A percentile compares a stretch with the other conserved stretches of the same genome.
Conservation (phyloP, 1,140 invertebrate species). For the Sinonovacula constricta region DNA sequence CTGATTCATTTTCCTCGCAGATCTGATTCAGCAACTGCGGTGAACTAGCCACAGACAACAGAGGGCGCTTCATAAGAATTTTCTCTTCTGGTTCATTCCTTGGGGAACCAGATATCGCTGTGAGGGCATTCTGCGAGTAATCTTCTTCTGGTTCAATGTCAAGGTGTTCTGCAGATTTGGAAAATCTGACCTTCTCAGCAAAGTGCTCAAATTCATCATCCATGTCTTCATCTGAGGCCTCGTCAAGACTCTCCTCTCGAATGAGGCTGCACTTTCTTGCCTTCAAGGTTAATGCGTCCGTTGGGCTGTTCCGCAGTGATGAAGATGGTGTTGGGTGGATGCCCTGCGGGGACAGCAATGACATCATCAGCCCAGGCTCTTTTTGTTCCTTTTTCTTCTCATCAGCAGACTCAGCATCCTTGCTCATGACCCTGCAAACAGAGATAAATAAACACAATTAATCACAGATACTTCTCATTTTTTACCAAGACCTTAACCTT, state of each 20-base stretch:
- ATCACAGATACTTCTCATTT: too few species aligned
- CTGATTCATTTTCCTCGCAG: slow-evolving; percentile 83
- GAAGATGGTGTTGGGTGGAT: slow-evolving; percentile 73
- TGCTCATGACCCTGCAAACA: slow-evolving; percentile 50
- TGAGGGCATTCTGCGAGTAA: slow-evolving; percentile 54
- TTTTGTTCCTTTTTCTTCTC: slow-evolving; percentile 23
- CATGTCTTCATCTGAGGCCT: slow-evolving; percentile 62
- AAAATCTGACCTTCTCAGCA: slow-evolving; percentile 55
- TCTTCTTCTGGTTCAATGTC: slow-evolving; percentile 48
- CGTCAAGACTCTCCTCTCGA: slow-evolving; percentile 71
- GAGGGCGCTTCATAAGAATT: slow-evolving; percentile 71
- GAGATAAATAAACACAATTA: neutral
- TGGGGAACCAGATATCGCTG: slow-evolving; percentile 73
- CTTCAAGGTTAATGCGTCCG: slow-evolving; percentile 2
- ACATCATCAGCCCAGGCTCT: slow-evolving; percentile 75
- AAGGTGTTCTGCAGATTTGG: slow-evolving; percentile 71
- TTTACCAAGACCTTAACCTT: too few species aligned
- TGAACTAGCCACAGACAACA: slow-evolving; percentile 81
- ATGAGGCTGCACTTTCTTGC: slow-evolving; percentile 73
- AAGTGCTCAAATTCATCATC: slow-evolving; percentile 58
- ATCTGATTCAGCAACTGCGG: slow-evolving; percentile 86
- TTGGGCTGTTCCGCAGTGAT: slow-evolving; percentile 40
- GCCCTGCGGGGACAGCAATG: slow-evolving; percentile 82
- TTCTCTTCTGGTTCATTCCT: slow-evolving; percentile 55
- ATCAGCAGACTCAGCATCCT: slow-evolving; percentile 55